phyloP scores from a whole-genome alignment of 1,140 invertebrate genomes.

The Sweltsa coloradensis region DNA sequence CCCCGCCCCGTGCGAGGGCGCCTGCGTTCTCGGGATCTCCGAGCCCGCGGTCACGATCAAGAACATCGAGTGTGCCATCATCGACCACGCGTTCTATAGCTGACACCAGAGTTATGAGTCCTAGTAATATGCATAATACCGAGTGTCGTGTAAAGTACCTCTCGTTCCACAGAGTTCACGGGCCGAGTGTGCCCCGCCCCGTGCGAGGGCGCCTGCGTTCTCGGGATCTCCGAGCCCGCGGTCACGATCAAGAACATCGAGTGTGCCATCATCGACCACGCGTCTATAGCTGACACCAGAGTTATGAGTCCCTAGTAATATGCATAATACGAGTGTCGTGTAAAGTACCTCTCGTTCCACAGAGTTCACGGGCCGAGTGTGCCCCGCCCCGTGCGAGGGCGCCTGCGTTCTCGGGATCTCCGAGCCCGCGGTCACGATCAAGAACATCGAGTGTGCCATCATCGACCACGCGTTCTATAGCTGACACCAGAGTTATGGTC shows the following conservation, averaged over 20 bases:
- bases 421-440: constrained; percentile 93
- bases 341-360: no score
- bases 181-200: constrained; percentile 97
- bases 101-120: no score
- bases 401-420: constrained; percentile 95
- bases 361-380: constrained; percentile 97
- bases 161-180: constrained; percentile 83
- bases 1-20: constrained; percentile 96
- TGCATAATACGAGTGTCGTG: no score
- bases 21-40: constrained; percentile 93
- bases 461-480: constrained; percentile 99
- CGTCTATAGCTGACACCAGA: no score
- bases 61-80: constrained; percentile 97
- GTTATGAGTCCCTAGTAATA: no score
- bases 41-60: constrained; percentile 97
- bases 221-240: constrained; percentile 89
- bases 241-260: constrained; percentile 99
- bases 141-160: no score
- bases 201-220: constrained; percentile 95
- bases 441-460: constrained; percentile 97
- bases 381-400: constrained; percentile 97
- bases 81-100: constrained; percentile 98
- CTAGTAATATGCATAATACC: no score
- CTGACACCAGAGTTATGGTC: no score
- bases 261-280: constrained; percentile 96